Evolutionary conservation across 2,888 invertebrate genomes (phyloP).

Genomic region (Gortyna flavago): DNA sequence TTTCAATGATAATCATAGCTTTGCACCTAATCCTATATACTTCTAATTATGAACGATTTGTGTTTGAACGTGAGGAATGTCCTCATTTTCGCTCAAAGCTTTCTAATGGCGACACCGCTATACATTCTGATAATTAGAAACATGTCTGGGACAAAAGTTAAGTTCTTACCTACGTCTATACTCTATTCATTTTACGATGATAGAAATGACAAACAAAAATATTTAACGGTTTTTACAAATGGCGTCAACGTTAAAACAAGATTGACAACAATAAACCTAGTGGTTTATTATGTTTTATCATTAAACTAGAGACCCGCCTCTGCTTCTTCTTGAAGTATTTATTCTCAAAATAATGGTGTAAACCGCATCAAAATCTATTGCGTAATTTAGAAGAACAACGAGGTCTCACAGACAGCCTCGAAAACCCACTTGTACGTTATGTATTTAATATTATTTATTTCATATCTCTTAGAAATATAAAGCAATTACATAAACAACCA

Average conservation of each 20-base stretch:
- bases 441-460: neutral
- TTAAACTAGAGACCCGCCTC: neutral
- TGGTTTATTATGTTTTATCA: neutral
- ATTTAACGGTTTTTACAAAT: neutral
- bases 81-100: conserved; percentile 14
- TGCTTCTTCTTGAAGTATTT: too few species aligned
- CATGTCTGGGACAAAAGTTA: conserved; percentile 9
- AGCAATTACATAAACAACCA: too few species aligned
- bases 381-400: neutral
- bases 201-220: neutral
- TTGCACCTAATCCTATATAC: conserved; percentile 4
- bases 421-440: neutral
- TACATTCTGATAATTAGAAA: conserved; percentile 19
- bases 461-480: too few species aligned
- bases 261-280: neutral
- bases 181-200: neutral
- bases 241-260: neutral
- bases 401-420: neutral
- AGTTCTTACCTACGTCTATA: neutral
- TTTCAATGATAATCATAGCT: conserved; percentile 20
- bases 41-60: conserved; percentile 14
- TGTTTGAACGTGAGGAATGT: conserved; percentile 26
- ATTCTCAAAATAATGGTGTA: neutral
- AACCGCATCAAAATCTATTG: neutral
- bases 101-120: conserved; percentile 22